These are phyloP conservation scores for Zaprionus africanus DNA, from an alignment of 1,140 invertebrate species.

Conservation along the genomic window DNA sequence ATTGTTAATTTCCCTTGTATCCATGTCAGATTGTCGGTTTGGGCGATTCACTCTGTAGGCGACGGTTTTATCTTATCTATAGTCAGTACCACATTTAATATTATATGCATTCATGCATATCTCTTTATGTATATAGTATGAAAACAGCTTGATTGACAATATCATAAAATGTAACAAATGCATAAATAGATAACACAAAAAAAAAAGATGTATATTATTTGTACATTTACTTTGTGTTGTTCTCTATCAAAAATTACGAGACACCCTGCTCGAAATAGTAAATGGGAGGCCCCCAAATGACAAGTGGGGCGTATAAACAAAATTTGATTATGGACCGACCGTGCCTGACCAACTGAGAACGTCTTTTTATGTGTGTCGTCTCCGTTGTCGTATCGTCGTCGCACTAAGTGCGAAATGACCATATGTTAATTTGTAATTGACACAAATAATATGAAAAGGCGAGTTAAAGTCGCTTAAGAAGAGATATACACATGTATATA, in stretches of 20 bases:
- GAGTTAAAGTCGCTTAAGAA: conserved; percentile 1
- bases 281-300: conserved; percentile 12
- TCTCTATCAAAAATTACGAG: conserved; percentile 1
- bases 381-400: conserved; percentile 8
- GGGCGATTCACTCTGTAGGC: conserved; percentile 30
- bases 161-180: conserved; percentile 6
- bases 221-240: background rate
- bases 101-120: background rate
- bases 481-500: background rate
- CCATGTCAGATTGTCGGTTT: conserved; percentile 41
- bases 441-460: conserved; percentile 54
- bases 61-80: conserved; percentile 44
- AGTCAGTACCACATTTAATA: conserved; percentile 4
- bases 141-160: background rate
- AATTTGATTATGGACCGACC: conserved; percentile 44
- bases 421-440: conserved; percentile 69
- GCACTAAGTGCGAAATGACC: conserved; percentile 39
- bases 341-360: background rate
- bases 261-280: conserved; percentile 9
- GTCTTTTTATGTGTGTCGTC: conserved; percentile 34
- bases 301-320: conserved; percentile 45
- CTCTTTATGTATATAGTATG: background rate
- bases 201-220: background rate
- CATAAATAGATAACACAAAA: background rate
- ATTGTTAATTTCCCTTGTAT: conserved; percentile 58